phyloP scores from a whole-genome alignment of 1,140 invertebrate genomes.

The Panagrolaimus sp. region DNA sequence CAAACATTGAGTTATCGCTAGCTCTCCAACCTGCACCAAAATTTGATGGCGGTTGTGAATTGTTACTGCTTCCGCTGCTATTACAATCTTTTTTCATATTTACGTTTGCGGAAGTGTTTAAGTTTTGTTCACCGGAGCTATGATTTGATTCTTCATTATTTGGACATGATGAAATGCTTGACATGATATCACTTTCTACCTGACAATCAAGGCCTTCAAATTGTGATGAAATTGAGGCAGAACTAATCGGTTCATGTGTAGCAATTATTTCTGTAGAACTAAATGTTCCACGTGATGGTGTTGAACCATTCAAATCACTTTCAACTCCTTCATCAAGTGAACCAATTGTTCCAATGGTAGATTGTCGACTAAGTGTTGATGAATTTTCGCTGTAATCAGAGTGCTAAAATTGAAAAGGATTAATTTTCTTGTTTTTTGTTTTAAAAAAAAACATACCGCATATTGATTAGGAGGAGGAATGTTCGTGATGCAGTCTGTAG shows the following conservation, averaged over 20 bases:
- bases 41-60: constrained; percentile 19
- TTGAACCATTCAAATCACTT: constrained; percentile 26
- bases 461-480: constrained; percentile 24
- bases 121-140: too few species aligned
- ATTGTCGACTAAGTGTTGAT: constrained; percentile 44
- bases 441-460: constrained; percentile 18
- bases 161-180: constrained; percentile 39
- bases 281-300: constrained; percentile 30
- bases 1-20: constrained; percentile 49
- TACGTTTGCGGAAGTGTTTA: background rate
- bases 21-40: constrained; percentile 44
- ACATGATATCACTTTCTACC: constrained; percentile 41
- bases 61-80: constrained; percentile 23
- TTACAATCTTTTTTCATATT: constrained; percentile 6
- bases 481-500: constrained; percentile 35
- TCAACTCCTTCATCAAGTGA: constrained; percentile 49
- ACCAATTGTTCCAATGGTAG: constrained; percentile 50
- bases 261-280: constrained; percentile 28
- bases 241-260: constrained; percentile 18
- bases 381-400: constrained; percentile 24
- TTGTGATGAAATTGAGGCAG: constrained; percentile 22
- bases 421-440: constrained; percentile 3
- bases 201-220: constrained; percentile 43
- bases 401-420: constrained; percentile 15
- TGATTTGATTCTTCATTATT: constrained; percentile 15